Conservation (phyloP, 2,797 vertebrate species). For the Paratrypauchen microcephalus region DNA sequence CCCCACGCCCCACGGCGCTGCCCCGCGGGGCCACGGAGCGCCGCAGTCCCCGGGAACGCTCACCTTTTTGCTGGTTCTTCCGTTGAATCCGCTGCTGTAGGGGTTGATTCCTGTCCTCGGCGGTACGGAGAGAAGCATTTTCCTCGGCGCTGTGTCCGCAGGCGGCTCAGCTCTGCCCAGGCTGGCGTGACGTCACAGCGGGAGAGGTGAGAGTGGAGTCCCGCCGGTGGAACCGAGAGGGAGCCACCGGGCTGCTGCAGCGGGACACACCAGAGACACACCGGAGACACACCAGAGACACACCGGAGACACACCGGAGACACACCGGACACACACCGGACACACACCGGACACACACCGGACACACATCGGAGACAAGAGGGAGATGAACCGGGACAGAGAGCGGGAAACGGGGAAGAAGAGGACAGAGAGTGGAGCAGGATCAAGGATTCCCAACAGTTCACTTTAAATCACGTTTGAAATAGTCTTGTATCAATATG, state of each 20-base stretch:
- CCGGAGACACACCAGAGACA: too few species aligned
- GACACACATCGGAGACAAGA: too few species aligned
- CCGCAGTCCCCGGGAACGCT: conserved; percentile 24
- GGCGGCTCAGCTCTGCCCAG: conserved; percentile 78
- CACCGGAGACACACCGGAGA: too few species aligned
- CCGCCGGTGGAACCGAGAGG: conserved; percentile 63
- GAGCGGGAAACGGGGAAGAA: too few species aligned
- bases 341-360: too few species aligned
- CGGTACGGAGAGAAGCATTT: conserved; percentile 96
- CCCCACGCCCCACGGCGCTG: conserved; percentile 46
- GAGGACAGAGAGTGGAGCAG: too few species aligned
- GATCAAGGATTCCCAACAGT: too few species aligned
- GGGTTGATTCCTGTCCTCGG: conserved; percentile 90
- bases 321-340: too few species aligned
- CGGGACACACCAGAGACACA: too few species aligned
- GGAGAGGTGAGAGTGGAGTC: conserved; percentile 80
- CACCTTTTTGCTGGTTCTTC: conserved; percentile 94
- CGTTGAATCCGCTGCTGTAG: conserved; percentile 89
- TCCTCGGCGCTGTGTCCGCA: conserved; percentile 83
- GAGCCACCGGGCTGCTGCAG: conserved; percentile 26
- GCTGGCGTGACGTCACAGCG: conserved; percentile 88
- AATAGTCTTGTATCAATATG: too few species aligned
- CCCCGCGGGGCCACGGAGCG: conserved; percentile 35
- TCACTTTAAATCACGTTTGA: too few species aligned
- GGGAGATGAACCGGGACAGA: too few species aligned